These are phyloP conservation scores for Danionella cerebrum DNA, from an alignment of 2,113 vertebrate genomes.

Conservation along the genomic window DNA sequence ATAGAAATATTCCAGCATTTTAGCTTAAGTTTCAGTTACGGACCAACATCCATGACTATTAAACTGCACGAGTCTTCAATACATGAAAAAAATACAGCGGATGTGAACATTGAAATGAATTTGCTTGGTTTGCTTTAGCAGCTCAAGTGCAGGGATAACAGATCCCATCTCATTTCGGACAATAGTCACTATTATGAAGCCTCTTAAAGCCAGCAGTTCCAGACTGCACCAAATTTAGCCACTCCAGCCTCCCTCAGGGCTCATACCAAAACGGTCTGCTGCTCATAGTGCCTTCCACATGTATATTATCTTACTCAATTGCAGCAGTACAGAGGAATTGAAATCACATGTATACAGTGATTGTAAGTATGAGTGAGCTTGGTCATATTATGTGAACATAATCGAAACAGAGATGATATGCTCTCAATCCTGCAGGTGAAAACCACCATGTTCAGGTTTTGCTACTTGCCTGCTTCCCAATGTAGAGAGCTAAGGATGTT, in stretches of 20 bases:
- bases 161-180: constrained; percentile 45
- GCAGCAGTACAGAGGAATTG: constrained; percentile 16
- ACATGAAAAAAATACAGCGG: too few species aligned
- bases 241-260: constrained; percentile 43
- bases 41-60: too few species aligned
- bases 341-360: constrained; percentile 13
- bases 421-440: neutral
- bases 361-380: neutral
- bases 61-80: too few species aligned
- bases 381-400: constrained; percentile 7
- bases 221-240: constrained; percentile 67
- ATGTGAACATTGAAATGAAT: neutral
- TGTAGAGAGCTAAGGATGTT: constrained; percentile 37
- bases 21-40: too few species aligned
- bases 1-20: too few species aligned
- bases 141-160: constrained; percentile 63
- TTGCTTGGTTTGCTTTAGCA: constrained; percentile 24
- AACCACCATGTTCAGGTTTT: constrained; percentile 5
- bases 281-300: constrained; percentile 19
- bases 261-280: constrained; percentile 35
- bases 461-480: constrained; percentile 26
- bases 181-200: constrained; percentile 67
- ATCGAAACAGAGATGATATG: constrained; percentile 8
- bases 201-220: constrained; percentile 58
- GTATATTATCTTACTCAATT: constrained; percentile 18